Conservation (phyloP, 2,113 vertebrate species). For the Bubo scandiacus region DNA sequence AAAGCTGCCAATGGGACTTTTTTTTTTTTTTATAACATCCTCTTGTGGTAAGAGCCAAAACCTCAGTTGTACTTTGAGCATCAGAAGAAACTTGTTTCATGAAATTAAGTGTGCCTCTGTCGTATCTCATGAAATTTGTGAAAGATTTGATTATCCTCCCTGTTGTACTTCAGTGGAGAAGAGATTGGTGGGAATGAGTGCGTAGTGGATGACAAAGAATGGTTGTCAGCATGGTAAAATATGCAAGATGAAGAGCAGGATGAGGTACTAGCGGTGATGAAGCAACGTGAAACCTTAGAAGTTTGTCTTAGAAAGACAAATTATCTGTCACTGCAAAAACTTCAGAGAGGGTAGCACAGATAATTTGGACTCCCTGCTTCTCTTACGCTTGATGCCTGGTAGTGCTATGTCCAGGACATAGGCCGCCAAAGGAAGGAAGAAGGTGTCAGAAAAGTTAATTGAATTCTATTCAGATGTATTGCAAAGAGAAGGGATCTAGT, state of each 20-base stretch:
- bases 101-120: not conserved
- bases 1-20: not conserved
- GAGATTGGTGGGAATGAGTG: not conserved
- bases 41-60: rapidly evolving
- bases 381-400: not conserved
- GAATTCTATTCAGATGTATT: not conserved
- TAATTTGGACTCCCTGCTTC: not conserved
- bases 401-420: not conserved
- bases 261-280: not conserved
- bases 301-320: not conserved
- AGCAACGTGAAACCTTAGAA: not conserved
- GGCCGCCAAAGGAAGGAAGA: not conserved
- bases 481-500: not conserved
- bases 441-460: not conserved
- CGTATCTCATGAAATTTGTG: not conserved
- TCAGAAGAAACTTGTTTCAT: not conserved
- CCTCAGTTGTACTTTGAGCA: not conserved
- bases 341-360: not conserved
- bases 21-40: not conserved
- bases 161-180: not conserved
- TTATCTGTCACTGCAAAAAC: not conserved
- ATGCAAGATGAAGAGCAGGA: not conserved
- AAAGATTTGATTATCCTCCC: not conserved
- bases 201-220: not conserved
- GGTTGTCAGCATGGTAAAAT: not conserved